Percentiles rank a stretch among this genome's conserved stretches.
phyloP scores from a whole-genome alignment of 2,797 vertebrate genomes.

The Alcedo atthis region DNA sequence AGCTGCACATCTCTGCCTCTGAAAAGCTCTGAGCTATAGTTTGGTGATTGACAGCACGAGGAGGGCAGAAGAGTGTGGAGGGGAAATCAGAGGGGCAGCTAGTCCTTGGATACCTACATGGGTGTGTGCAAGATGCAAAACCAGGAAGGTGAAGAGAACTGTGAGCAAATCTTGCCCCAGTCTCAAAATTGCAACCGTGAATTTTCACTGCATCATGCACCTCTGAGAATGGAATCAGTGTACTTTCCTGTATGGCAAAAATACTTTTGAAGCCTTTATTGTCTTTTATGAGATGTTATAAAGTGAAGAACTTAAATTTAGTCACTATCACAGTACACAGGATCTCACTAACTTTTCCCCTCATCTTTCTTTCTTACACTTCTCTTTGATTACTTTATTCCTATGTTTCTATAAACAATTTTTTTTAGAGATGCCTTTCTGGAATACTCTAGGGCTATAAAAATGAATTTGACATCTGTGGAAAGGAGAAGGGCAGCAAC shows the following conservation, averaged over 20 bases:
- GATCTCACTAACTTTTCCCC: not conserved
- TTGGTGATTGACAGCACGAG: constrained; percentile 1
- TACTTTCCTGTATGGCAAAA: not conserved
- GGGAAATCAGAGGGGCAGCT: not conserved
- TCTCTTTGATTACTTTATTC: not conserved
- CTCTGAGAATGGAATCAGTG: not conserved
- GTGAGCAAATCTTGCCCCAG: not conserved
- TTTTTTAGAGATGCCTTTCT: not conserved
- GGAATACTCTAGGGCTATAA: not conserved
- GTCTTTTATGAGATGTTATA: not conserved
- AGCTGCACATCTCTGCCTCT: constrained; percentile 3
- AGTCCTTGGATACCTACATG: not conserved
- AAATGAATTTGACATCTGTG: constrained; percentile 32
- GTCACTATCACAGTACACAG: not conserved
- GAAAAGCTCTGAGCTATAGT: constrained; percentile 24
- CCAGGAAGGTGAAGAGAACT: not conserved
- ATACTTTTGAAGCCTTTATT: not conserved
- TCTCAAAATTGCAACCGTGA: not conserved
- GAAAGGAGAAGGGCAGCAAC: not conserved
- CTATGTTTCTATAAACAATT: not conserved
- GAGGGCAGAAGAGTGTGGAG: not conserved
- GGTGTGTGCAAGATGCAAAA: constrained; percentile 18
- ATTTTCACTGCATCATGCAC: not conserved
- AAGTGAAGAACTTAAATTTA: not conserved
- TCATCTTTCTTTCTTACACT: not conserved